These are phyloP conservation scores for Protophormia terraenovae DNA, from an alignment of 2,888 invertebrate species.

Conservation along the genomic window DNA sequence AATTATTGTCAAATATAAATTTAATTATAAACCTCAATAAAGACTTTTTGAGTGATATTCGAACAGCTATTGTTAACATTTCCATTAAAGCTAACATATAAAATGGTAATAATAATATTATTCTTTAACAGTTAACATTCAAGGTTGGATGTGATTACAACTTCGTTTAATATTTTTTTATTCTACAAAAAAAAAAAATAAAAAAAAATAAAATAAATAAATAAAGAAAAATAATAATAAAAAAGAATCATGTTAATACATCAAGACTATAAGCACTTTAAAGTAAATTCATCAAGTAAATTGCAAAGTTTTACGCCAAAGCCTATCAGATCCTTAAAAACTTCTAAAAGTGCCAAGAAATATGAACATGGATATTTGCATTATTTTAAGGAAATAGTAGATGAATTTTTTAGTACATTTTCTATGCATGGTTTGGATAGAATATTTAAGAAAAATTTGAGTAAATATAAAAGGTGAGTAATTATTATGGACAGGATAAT, in stretches of 20 bases:
- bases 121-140: neutral
- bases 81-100: neutral
- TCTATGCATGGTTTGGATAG: slow-evolving; percentile 41
- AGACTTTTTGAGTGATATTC: slow-evolving; percentile 16
- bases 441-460: slow-evolving; percentile 8
- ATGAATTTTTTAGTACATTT: slow-evolving; percentile 2
- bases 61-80: neutral
- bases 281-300: neutral
- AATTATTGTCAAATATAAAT: slow-evolving; percentile 9
- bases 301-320: slow-evolving; percentile 6
- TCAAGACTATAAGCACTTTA: slow-evolving; percentile 9
- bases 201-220: too few relatives aligned
- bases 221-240: too few relatives aligned
- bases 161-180: neutral
- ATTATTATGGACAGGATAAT: too few relatives aligned
- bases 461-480: slow-evolving; percentile 24
- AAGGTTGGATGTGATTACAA: neutral
- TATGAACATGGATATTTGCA: neutral
- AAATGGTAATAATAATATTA: neutral
- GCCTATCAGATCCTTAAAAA: neutral
- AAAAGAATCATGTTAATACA: slow-evolving; percentile 2
- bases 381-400: neutral
- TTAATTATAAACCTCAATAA: neutral
- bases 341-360: neutral
- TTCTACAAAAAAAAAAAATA: too few relatives aligned